Conservation (phyloP, 2,888 invertebrate genomes). For the Macrophya annulata region DNA sequence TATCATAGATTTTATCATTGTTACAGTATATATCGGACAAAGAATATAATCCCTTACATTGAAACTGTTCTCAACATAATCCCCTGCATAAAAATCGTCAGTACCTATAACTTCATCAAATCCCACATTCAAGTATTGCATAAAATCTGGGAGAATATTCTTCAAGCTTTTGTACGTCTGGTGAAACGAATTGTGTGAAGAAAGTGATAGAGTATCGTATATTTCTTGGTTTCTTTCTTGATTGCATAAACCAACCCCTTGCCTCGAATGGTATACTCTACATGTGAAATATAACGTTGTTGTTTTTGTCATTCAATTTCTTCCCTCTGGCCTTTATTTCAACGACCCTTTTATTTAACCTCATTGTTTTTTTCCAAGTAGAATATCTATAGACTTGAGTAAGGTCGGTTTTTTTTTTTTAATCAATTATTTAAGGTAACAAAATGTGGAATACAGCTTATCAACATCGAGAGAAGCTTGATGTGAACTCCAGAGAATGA, state of each 20-base stretch:
- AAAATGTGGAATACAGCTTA: neutral
- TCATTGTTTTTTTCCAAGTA: neutral
- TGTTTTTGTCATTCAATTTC: constrained; percentile 8
- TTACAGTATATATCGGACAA: neutral
- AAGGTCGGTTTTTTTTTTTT: neutral
- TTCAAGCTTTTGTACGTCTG: neutral
- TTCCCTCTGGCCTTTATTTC: neutral
- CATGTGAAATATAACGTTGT: constrained; percentile 1
- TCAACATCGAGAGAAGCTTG: neutral
- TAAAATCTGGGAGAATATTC: neutral
- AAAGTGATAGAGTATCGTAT: neutral
- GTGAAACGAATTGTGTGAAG: neutral
- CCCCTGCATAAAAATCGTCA: neutral
- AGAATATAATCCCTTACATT: neutral
- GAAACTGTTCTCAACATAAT: neutral
- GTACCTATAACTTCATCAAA: neutral
- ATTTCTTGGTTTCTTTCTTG: neutral
- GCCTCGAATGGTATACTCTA: neutral
- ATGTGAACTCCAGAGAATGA: neutral
- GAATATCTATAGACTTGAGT: neutral
- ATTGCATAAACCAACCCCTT: neutral
- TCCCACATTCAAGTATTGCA: neutral
- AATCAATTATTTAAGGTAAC: neutral
- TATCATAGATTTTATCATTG: neutral
- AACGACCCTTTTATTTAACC: neutral